Evolutionary conservation across 53 echinoderm and acorn worm species (phyloP).

Genomic region (Holothuria scabra): DNA sequence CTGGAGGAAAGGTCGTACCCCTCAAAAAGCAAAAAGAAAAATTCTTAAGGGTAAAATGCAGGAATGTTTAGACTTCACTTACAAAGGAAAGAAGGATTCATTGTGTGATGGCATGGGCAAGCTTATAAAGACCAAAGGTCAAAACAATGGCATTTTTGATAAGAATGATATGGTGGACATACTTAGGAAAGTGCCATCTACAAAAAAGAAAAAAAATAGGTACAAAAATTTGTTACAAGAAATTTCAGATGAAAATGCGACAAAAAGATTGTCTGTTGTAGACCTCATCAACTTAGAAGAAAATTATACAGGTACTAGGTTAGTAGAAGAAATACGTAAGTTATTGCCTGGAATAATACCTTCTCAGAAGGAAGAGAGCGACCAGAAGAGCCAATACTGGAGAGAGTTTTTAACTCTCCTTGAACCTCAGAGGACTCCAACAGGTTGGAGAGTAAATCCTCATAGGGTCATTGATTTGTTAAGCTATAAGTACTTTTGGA

Average conservation of each 20-base stretch:
- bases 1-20: not conserved
- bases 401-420: constrained; percentile 50
- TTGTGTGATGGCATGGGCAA: not conserved
- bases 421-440: constrained; percentile 52
- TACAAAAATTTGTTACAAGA: not conserved
- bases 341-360: constrained; percentile 53
- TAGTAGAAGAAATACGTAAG: constrained; percentile 58
- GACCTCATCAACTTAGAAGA: constrained; percentile 22
- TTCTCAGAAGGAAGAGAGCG: constrained; percentile 3
- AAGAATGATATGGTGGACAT: constrained; percentile 2
- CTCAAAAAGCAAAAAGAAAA: not conserved
- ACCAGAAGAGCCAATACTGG: constrained; percentile 21
- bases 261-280: not conserved
- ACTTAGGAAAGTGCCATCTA: not conserved
- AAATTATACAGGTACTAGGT: constrained; percentile 47
- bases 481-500: constrained; percentile 55
- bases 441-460: constrained; percentile 62
- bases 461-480: constrained; percentile 46
- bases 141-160: not conserved
- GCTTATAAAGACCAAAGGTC: not conserved
- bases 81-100: not conserved
- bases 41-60: not conserved
- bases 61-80: not conserved
- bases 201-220: not conserved
- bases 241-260: not conserved